Evolutionary conservation across 1,140 invertebrate species (phyloP), one percentile per base, ranked within the genome.

Genomic region (Aphelinus atriplicis): DNA sequence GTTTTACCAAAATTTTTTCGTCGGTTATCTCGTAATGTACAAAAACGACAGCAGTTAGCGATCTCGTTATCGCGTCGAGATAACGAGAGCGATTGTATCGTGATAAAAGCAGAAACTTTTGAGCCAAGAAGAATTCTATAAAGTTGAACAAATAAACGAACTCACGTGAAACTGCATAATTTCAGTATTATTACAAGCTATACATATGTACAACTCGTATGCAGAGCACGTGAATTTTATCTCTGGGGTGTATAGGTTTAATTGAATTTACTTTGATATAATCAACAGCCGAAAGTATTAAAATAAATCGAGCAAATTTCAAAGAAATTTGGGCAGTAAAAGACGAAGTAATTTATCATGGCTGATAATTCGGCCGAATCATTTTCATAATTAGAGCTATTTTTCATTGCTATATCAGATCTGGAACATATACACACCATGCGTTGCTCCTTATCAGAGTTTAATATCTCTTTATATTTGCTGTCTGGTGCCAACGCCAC

Each of bases 401-500:
- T 26, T 26, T 26, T 26, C 26, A 0, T 26, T 26, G 26, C 26
- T 26, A 26, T 26, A 26, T 26, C 26, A 26, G 26, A 26, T 26
- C 26, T 26, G 26, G 26, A 26, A 26, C 26, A 26, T 26, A 26
- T 26, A 26, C 26, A 26, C 26, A 26, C 26, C 26, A 26, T 7
- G 26, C 51, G 10, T 3, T 53, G 0, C 46, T 51, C 48, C 64
- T 75, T 75, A 75, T 75, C 73, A 53, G 48, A 58, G 26, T 56
- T 75, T 26, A 75, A 75, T 71, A 65, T 26, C 65, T 75, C 68
- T 66, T 58, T 47, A 3, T 80, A 62, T 82, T 82, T 82, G 62
- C 77, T 76, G 77, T 82, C 81, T 80, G 78, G 79, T 81, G 78
- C 79, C 77, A 75, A 26, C 45, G 10, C 60, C 7, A 26, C n/a